A percentile compares a stretch with the other conserved stretches of the same genome.
phyloP scores from a whole-genome alignment of 2,888 invertebrate genomes.

The Gastracanthus pulcherrimus region DNA sequence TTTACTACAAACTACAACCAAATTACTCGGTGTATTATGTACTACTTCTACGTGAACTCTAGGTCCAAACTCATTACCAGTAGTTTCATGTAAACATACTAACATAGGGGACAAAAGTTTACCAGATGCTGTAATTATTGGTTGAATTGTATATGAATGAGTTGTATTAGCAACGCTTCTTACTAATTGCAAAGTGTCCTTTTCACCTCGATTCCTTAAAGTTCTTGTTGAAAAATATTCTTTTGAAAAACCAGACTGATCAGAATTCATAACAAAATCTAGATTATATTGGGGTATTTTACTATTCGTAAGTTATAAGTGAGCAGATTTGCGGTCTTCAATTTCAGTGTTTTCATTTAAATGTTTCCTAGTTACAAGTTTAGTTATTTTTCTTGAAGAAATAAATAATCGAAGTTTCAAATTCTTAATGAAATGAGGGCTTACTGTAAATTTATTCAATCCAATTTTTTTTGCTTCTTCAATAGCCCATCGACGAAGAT shows the following conservation, averaged over 20 bases:
- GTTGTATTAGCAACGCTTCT: conserved; percentile 19
- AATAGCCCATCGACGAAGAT: no score
- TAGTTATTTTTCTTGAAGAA: conserved; percentile 36
- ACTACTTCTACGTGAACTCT: not conserved
- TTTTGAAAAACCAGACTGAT: conserved; percentile 46
- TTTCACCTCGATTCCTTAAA: conserved; percentile 28
- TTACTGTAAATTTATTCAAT: no score
- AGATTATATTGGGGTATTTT: conserved; percentile 17
- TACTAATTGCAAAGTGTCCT: conserved; percentile 30
- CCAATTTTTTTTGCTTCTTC: no score
- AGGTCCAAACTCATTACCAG: conserved; percentile 42
- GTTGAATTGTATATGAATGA: conserved; percentile 46
- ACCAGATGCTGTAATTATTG: conserved; percentile 43
- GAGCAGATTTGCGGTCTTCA: not conserved
- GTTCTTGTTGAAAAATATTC: conserved; percentile 48
- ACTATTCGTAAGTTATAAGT: conserved; percentile 26
- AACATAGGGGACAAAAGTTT: conserved; percentile 18
- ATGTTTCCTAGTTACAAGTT: conserved; percentile 31
- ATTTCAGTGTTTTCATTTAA: conserved; percentile 17
- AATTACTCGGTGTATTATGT: conserved; percentile 29
- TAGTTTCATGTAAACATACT: conserved; percentile 39
- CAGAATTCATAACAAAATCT: conserved; percentile 26
- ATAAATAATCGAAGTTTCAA: conserved; percentile 21
- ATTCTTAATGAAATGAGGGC: conserved; percentile 4
- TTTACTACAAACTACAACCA: conserved; percentile 40